These are phyloP conservation scores for Romanogobio albipinnatus DNA, from an alignment of 2,113 vertebrate species.

Conservation along the genomic window DNA sequence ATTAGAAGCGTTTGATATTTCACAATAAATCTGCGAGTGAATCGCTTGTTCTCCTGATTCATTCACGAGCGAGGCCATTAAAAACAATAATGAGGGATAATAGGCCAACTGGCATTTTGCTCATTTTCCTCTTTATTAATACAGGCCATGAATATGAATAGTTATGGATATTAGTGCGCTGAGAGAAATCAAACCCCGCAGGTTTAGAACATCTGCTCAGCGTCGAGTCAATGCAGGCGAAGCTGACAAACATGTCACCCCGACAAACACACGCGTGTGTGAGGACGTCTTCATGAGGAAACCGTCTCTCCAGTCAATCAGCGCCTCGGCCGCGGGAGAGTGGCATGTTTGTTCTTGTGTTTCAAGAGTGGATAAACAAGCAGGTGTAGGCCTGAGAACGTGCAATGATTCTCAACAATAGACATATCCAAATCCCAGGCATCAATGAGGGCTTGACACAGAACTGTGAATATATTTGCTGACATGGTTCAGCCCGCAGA, in stretches of 20 bases:
- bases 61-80: conserved; percentile 9
- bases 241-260: conserved; percentile 15
- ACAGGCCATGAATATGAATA: conserved; percentile 47
- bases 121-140: conserved; percentile 49
- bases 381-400: neutral
- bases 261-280: neutral
- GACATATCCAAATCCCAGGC: neutral
- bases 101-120: conserved; percentile 27
- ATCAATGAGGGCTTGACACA: neutral
- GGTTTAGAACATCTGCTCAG: conserved; percentile 34
- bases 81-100: conserved; percentile 27
- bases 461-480: neutral
- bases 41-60: conserved; percentile 9
- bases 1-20: conserved; percentile 3
- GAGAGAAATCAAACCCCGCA: conserved; percentile 40
- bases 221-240: neutral
- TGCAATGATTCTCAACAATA: neutral
- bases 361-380: neutral
- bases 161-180: conserved; percentile 49
- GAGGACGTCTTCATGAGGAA: neutral
- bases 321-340: neutral
- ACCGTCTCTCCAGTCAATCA: neutral
- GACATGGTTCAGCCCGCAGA: neutral
- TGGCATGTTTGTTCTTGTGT: conserved; percentile 1
- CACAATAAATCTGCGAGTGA: neutral